Evolutionary conservation across 1,140 invertebrate species (phyloP).

Genomic region (Ips typographus): DNA sequence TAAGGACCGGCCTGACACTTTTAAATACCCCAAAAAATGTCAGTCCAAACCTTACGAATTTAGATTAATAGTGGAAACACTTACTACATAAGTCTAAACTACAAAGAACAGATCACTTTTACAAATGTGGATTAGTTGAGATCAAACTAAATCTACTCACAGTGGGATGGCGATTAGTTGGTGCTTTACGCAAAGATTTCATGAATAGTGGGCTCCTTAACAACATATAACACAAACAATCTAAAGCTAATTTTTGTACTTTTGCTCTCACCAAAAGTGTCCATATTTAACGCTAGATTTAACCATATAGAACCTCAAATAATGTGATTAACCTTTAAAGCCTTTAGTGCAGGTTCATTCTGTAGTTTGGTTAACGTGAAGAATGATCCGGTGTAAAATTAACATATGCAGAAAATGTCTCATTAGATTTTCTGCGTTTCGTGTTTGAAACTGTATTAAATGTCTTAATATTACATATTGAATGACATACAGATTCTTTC

Average conservation of each 20-base stretch:
- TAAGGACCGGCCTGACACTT: constrained; percentile 28
- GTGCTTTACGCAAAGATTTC: too few relatives aligned
- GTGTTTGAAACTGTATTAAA: too few relatives aligned
- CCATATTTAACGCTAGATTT: constrained; percentile 9
- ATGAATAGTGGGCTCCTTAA: too few relatives aligned
- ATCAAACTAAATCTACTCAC: constrained; percentile 2
- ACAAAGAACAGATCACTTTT: background rate
- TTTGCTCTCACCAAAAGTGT: constrained; percentile 52
- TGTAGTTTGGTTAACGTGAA: too few relatives aligned
- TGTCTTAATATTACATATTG: background rate
- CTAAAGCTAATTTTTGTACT: constrained; percentile 48
- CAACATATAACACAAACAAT: too few relatives aligned
- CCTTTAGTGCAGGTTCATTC: background rate
- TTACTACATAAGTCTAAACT: background rate
- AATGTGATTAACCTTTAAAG: background rate
- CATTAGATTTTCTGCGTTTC: too few relatives aligned
- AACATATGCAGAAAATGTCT: too few relatives aligned
- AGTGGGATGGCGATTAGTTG: too few relatives aligned
- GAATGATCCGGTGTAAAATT: too few relatives aligned
- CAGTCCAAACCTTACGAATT: constrained; percentile 25
- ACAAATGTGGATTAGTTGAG: background rate
- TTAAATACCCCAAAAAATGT: constrained; percentile 36
- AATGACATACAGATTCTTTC: constrained; percentile 26
- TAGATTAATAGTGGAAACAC: background rate
- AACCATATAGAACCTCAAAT: background rate